Conservation (phyloP, 2,113 vertebrate genomes). For the Condylura cristata region DNA sequence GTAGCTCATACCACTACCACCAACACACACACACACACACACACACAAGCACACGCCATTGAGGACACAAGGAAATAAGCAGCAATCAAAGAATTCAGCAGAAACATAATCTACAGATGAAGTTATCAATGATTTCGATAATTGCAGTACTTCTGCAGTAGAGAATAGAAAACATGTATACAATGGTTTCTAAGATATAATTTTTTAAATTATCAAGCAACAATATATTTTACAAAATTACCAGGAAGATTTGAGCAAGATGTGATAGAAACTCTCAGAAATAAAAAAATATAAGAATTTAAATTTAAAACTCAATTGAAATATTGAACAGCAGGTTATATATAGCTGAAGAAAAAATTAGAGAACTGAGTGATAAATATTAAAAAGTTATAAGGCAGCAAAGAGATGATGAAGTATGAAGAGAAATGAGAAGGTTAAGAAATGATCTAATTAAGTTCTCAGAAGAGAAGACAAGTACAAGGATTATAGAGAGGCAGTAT, state of each 20-base stretch:
- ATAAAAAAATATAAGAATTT: not conserved
- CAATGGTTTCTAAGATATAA: not conserved
- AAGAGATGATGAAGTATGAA: not conserved
- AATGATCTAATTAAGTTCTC: not conserved
- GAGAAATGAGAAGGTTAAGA: not conserved
- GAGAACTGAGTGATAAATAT: not conserved
- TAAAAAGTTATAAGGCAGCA: not conserved
- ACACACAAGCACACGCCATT: not conserved
- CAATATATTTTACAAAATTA: not conserved
- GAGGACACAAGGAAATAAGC: not conserved
- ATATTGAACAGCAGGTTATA: not conserved
- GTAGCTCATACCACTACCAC: not conserved
- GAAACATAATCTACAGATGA: not conserved
- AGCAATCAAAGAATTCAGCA: not conserved
- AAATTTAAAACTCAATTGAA: not conserved
- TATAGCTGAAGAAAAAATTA: not conserved
- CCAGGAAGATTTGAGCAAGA: not conserved
- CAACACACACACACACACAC: not conserved
- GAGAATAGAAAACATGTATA: not conserved
- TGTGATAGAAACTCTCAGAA: not conserved
- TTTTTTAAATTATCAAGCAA: not conserved
- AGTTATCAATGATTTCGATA: not conserved
- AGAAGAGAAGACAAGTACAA: not conserved
- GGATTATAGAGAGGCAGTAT: not conserved
- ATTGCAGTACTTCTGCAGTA: not conserved